These are phyloP conservation scores for Littorina saxatilis DNA, from an alignment of 1,140 invertebrate genomes.

Conservation along the genomic window DNA sequence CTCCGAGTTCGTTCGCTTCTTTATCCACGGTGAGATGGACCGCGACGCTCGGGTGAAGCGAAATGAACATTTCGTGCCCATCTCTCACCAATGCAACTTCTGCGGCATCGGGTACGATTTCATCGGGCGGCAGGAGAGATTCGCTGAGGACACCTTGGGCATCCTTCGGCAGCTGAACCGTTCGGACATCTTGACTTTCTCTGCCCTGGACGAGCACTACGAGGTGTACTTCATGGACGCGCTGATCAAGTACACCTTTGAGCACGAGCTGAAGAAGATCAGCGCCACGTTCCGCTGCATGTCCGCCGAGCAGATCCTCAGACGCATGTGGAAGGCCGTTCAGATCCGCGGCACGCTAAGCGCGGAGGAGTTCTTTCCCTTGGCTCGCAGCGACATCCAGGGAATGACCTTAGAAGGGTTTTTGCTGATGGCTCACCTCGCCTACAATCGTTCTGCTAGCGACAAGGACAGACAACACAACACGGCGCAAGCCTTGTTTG, in stretches of 20 bases:
- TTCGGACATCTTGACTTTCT: not conserved
- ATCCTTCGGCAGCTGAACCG: not conserved
- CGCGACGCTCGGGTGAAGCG: too few relatives aligned
- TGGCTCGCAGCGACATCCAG: not conserved
- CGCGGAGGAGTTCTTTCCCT: conserved; percentile 15
- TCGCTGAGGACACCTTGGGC: conserved; percentile 8
- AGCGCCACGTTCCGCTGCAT: not conserved
- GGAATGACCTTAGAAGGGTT: not conserved
- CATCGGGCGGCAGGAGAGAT: conserved; percentile 5
- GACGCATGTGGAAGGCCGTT: conserved; percentile 8
- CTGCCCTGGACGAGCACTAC: not conserved
- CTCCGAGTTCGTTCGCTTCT: not conserved
- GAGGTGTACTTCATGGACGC: conserved; percentile 5
- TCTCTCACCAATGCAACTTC: not conserved
- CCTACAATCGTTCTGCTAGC: not conserved
- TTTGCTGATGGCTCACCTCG: not conserved
- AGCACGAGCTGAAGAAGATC: not conserved
- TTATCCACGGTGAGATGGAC: not conserved
- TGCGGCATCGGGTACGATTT: not conserved
- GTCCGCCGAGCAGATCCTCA: not conserved
- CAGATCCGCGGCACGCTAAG: not conserved
- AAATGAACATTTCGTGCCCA: conserved; percentile 20
- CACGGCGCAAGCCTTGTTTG: not conserved
- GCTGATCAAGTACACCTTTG: conserved; percentile 12
- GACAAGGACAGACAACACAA: not conserved